A percentile compares a stretch with the other conserved stretches of the same genome.
phyloP scores from a whole-genome alignment of 2,113 vertebrate species.

The Dolichallabes microphthalmus region DNA sequence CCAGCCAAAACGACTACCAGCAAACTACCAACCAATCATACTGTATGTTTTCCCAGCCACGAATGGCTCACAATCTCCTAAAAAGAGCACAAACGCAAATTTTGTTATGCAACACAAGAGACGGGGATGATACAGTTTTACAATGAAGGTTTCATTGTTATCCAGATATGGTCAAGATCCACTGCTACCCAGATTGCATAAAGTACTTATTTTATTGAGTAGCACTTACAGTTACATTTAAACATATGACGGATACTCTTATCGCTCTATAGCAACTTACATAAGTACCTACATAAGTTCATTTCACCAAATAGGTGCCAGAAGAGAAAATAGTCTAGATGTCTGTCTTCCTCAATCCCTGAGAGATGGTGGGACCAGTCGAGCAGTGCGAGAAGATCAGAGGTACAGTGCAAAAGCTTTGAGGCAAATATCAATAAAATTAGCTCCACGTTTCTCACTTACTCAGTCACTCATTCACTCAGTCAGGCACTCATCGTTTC shows the following conservation, averaged over 20 bases:
- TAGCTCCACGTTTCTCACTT: not conserved
- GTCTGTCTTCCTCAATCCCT: no score
- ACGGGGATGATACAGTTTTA: not conserved
- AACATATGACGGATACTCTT: no score
- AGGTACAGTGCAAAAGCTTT: not conserved
- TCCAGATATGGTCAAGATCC: not conserved
- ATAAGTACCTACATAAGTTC: no score
- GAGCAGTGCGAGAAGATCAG: no score
- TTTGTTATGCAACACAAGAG: not conserved
- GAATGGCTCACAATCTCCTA: not conserved
- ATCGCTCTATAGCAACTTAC: no score
- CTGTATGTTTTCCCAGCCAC: not conserved
- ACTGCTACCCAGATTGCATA: not conserved
- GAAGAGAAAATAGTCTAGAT: no score
- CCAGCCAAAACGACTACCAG: not conserved
- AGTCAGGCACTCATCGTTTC: no score
- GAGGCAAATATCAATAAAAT: not conserved
- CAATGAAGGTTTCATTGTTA: not conserved
- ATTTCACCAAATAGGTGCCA: no score
- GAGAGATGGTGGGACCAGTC: no score
- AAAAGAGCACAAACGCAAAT: not conserved
- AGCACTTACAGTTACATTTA: not conserved
- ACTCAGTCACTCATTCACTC: no score
- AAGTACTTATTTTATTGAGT: not conserved
- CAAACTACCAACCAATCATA: not conserved